Evolutionary conservation across 2,888 invertebrate genomes (phyloP).

Genomic region (Clostera curtula): DNA sequence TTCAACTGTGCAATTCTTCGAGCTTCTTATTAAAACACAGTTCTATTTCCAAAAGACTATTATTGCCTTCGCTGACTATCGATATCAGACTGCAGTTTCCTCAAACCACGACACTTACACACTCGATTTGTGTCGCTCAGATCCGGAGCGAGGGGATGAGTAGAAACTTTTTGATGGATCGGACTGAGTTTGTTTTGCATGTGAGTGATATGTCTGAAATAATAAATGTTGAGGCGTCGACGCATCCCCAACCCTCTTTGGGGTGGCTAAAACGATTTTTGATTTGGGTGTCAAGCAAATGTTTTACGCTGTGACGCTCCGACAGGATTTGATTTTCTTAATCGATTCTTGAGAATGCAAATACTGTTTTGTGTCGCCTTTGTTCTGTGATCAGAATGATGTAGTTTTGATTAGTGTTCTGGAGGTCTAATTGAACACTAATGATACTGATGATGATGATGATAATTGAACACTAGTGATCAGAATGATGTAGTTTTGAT

Average conservation of each 20-base stretch:
- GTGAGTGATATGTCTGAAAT: constrained; percentile 76
- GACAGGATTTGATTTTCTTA: constrained; percentile 71
- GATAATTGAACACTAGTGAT: too few species aligned
- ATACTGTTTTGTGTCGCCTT: constrained; percentile 28
- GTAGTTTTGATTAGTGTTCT: too few species aligned
- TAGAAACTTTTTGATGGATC: constrained; percentile 73
- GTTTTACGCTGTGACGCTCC: constrained; percentile 70
- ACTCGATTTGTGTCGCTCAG: constrained; percentile 66
- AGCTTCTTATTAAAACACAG: neutral
- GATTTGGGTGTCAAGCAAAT: constrained; percentile 75
- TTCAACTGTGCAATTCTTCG: too few species aligned
- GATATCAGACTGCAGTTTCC: constrained; percentile 31
- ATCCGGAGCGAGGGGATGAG: constrained; percentile 26
- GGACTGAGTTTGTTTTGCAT: constrained; percentile 75
- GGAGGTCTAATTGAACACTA: too few species aligned
- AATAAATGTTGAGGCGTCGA: constrained; percentile 75
- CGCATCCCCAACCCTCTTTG: constrained; percentile 57
- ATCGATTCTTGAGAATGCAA: constrained; percentile 65
- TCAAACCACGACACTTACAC: constrained; percentile 65
- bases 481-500: too few species aligned
- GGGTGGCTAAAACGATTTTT: constrained; percentile 74
- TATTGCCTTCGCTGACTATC: constrained; percentile 7
- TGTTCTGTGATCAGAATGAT: too few species aligned
- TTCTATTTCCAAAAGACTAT: neutral
- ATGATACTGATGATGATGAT: too few species aligned